A percentile compares a stretch with the other conserved stretches of the same genome.
phyloP scores from a whole-genome alignment of 2,888 invertebrate genomes.

The Andrena praecox region DNA sequence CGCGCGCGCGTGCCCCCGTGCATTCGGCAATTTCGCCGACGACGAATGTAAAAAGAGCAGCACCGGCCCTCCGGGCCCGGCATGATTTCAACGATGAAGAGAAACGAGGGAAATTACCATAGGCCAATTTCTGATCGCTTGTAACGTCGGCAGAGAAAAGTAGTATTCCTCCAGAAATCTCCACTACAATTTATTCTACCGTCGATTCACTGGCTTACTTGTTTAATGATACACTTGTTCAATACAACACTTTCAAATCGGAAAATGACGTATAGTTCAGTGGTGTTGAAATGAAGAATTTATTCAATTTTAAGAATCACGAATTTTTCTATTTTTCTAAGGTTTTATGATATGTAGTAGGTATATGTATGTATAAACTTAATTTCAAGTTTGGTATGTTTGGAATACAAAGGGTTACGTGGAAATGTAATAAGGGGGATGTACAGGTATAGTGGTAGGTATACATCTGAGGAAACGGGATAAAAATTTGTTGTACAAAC shows the following conservation, averaged over 20 bases:
- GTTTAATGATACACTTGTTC: no score
- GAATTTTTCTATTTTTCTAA: not conserved
- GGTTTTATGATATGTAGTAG: not conserved
- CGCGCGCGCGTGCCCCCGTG: slow-evolving; percentile 62
- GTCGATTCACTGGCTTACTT: no score
- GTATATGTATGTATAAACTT: no score
- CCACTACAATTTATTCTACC: not conserved
- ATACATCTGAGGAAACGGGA: no score
- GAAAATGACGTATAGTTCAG: no score
- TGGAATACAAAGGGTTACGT: no score
- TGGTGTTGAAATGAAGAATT: not conserved
- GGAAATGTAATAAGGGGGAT: no score
- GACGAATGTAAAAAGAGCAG: slow-evolving; percentile 50
- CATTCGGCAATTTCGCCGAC: slow-evolving; percentile 66
- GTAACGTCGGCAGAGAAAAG: slow-evolving; percentile 30
- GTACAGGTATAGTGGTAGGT: no score
- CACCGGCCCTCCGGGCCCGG: slow-evolving; percentile 6
- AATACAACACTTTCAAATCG: no score
- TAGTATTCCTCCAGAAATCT: not conserved
- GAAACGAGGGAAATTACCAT: slow-evolving; percentile 61
- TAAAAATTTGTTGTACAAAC: no score
- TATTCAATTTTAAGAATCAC: no score
- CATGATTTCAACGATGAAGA: slow-evolving; percentile 53
- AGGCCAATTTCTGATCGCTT: slow-evolving; percentile 60
- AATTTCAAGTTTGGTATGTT: not conserved